A percentile compares a stretch with the other conserved stretches of the same genome.
Conservation (phyloP, 2,797 vertebrate species). For the Avahi laniger region DNA sequence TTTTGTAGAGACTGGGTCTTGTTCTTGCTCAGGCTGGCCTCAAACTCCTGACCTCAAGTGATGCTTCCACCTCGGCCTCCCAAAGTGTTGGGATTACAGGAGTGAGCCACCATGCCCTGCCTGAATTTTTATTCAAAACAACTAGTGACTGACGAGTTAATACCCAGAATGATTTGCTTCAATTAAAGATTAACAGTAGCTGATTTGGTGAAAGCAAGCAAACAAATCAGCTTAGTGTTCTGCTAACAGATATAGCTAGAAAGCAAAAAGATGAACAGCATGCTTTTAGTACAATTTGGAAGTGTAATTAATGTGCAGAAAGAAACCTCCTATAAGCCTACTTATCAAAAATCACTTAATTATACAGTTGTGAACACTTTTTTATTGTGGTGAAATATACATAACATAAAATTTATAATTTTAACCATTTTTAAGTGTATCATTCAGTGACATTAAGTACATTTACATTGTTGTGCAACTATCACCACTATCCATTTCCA, state of each 20-base stretch:
- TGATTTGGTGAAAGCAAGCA: background rate
- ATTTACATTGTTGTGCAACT: background rate
- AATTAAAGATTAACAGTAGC: background rate
- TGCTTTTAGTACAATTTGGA: background rate
- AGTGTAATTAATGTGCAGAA: background rate
- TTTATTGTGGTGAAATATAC: background rate
- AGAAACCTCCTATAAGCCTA: background rate
- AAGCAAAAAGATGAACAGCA: background rate
- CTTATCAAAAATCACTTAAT: background rate
- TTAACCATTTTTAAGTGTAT: background rate
- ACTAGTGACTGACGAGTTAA: background rate
- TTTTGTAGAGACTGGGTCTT: background rate
- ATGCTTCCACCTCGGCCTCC: too few species aligned
- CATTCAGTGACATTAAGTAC: background rate
- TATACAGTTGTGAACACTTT: background rate
- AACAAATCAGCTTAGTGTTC: background rate
- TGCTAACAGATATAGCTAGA: background rate
- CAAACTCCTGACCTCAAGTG: too few species aligned
- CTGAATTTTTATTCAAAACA: constrained; percentile 1
- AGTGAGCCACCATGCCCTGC: background rate
- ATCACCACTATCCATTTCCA: background rate
- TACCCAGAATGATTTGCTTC: background rate
- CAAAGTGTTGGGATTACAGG: background rate
- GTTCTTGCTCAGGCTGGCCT: too few species aligned
- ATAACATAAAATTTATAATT: background rate